Evolutionary conservation across 2,113 vertebrate species (phyloP).

Genomic region (Dunckerocampus dactyliophorus): DNA sequence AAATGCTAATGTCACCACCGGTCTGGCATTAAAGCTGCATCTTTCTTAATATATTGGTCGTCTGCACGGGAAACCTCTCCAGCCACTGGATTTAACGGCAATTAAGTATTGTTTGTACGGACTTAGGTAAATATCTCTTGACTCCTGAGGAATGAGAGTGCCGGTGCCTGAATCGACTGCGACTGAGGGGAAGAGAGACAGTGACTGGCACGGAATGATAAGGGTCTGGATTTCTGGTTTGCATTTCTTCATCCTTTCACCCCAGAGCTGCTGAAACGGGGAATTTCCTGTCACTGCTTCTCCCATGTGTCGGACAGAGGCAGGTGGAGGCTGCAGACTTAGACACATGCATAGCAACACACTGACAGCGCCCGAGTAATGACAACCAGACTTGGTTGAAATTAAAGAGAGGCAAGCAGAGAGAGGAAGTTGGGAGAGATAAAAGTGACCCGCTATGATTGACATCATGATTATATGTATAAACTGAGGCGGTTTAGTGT

Average conservation of each 20-base stretch:
- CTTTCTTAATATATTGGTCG: constrained; percentile 46
- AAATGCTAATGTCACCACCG: constrained; percentile 50
- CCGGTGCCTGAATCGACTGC: constrained; percentile 41
- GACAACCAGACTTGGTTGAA: constrained; percentile 74
- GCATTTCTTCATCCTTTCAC: constrained; percentile 73
- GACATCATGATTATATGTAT: constrained; percentile 68
- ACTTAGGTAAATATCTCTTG: constrained; percentile 43
- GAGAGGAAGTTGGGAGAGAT: constrained; percentile 63
- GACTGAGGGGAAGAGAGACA: constrained; percentile 41
- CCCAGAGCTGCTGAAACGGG: constrained; percentile 72
- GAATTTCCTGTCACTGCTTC: constrained; percentile 78
- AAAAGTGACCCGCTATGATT: constrained; percentile 61
- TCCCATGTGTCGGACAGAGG: constrained; percentile 76
- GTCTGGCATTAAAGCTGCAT: constrained; percentile 43
- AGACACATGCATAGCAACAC: constrained; percentile 74
- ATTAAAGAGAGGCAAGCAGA: constrained; percentile 63
- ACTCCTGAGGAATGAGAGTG: constrained; percentile 41
- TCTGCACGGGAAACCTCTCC: constrained; percentile 23
- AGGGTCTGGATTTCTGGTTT: constrained; percentile 70
- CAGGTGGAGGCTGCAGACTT: constrained; percentile 64
- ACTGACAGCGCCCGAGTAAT: constrained; percentile 66
- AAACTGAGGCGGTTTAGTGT: constrained; percentile 58
- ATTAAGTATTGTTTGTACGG: constrained; percentile 49
- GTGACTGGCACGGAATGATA: constrained; percentile 63
- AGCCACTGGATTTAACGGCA: constrained; percentile 47